A percentile compares a stretch with the other conserved stretches of the same genome.
phyloP scores from a whole-genome alignment of 2,888 invertebrate species.

The Drepana falcataria region DNA sequence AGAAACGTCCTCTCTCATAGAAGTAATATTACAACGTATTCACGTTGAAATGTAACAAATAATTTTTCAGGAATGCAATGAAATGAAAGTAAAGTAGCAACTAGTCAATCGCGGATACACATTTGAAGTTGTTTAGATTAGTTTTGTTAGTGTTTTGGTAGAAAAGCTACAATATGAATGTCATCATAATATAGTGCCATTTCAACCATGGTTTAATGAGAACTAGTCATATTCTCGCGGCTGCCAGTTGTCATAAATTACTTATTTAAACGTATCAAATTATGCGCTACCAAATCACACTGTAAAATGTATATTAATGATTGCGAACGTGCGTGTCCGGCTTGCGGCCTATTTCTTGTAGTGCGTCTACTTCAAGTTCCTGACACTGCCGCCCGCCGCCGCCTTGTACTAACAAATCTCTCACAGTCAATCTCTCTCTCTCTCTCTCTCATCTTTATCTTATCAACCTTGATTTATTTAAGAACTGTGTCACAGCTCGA shows the following conservation, averaged over 20 bases:
- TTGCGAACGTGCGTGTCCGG: constrained; percentile 10
- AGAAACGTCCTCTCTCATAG: no score
- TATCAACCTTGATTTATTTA: constrained; percentile 58
- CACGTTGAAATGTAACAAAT: no score
- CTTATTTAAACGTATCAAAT: background rate
- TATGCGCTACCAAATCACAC: background rate
- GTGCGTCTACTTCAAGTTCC: constrained; percentile 14
- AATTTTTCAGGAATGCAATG: no score
- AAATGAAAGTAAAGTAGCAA: no score
- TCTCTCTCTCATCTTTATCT: no score
- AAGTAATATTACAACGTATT: no score
- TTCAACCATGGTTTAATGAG: background rate
- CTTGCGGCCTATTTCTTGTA: constrained; percentile 9
- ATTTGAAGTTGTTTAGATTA: background rate
- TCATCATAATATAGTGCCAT: background rate
- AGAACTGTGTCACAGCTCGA: constrained; percentile 40
- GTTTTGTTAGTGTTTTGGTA: background rate
- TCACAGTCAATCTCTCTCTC: no score
- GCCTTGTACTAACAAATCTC: constrained; percentile 35
- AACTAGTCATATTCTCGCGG: background rate
- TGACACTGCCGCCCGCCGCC: constrained; percentile 18
- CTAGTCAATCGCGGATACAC: no score
- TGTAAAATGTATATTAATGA: background rate
- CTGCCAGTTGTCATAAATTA: background rate
- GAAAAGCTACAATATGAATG: background rate